Percentiles rank a stretch among this genome's conserved stretches.
Evolutionary conservation across 2,888 invertebrate species (phyloP).

Genomic region (Taenaris catops): DNA sequence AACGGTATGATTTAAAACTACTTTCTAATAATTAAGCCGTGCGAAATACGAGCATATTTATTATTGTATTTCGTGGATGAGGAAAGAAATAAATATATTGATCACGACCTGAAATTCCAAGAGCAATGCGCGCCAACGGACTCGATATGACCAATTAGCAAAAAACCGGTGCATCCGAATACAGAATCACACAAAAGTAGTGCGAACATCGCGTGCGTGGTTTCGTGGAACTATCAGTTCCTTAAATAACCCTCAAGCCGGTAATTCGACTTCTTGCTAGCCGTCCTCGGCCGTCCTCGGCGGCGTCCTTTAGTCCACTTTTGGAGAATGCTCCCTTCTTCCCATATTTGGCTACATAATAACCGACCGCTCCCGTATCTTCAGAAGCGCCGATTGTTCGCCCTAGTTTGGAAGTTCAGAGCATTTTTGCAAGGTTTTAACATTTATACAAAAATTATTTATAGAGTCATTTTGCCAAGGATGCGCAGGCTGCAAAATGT

Average conservation of each 20-base stretch:
- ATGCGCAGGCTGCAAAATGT: conserved; percentile 1
- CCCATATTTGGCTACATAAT: conserved; percentile 70
- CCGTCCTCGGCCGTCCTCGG: conserved; percentile 63
- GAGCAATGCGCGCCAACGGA: conserved; percentile 21
- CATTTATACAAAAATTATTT: conserved; percentile 19
- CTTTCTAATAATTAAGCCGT: too few relatives aligned
- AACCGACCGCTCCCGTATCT: conserved; percentile 50
- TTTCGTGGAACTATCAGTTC: conserved; percentile 57
- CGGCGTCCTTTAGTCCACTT: conserved; percentile 66
- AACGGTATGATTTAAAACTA: too few relatives aligned
- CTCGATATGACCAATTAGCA: conserved; percentile 38
- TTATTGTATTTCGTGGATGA: background rate
- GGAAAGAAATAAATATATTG: conserved; percentile 2
- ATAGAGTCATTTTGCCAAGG: conserved; percentile 3
- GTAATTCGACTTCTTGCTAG: conserved; percentile 50
- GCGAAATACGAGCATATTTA: too few relatives aligned
- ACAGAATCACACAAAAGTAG: conserved; percentile 52
- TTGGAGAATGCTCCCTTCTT: conserved; percentile 48
- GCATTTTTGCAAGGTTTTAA: conserved; percentile 44
- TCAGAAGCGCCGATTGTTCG: conserved; percentile 60
- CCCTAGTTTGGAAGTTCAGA: conserved; percentile 62
- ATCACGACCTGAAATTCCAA: conserved; percentile 7
- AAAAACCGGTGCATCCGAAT: conserved; percentile 41
- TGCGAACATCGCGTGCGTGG: conserved; percentile 56
- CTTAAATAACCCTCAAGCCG: conserved; percentile 54